Evolutionary conservation across 2,888 invertebrate genomes (phyloP), one percentile per base, ranked within the genome.

Genomic region (Sphecodes monilicornis): DNA sequence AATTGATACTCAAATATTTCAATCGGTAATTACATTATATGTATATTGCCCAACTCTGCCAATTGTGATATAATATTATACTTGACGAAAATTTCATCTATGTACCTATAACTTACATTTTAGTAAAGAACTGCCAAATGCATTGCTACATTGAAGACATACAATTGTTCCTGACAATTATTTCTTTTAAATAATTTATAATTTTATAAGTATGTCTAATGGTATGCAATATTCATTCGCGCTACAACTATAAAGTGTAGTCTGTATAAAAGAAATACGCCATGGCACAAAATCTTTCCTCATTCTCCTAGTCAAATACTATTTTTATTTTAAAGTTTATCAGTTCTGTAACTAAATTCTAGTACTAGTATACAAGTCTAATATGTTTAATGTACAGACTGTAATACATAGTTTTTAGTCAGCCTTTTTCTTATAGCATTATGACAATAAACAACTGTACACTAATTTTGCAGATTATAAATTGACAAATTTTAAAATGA

Each of bases 231-330:
- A 11, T 70, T 70, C 74, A 78, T 78, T 84, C 78, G 64, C 66
- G 74, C 16, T 78, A 70, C 60, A 60, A 41, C 16, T 77, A 82
- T 39, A 54, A 73, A 75, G 26, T 70, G 70, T 46, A 64, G 39
- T 82, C 74, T 83, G 70, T 77, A 84, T 84, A 76, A 74, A 76
- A 80, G 76, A 76, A 85, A 80, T 64, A 76, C 69, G 60, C 43
- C 41, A 85, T 78, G 81, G 81, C 85, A 85, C 84, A 66, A 36
- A 77, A 84, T 57, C 76, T 75, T 76, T 84, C 11, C 41, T 46
- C 72, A 36, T 41, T 78, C 54, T 16, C 32, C 46, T 68, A 72
- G 68, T 83, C 72, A 41, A 60, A 75, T 74, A 43, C 54, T 68
- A 69, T 64, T 79, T 64, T 66, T 69, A 77, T 39, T 54, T 76